Percentiles rank a stretch among this genome's conserved stretches.
Evolutionary conservation across 2,888 invertebrate species (phyloP).

Genomic region (Eupithecia vulgata): DNA sequence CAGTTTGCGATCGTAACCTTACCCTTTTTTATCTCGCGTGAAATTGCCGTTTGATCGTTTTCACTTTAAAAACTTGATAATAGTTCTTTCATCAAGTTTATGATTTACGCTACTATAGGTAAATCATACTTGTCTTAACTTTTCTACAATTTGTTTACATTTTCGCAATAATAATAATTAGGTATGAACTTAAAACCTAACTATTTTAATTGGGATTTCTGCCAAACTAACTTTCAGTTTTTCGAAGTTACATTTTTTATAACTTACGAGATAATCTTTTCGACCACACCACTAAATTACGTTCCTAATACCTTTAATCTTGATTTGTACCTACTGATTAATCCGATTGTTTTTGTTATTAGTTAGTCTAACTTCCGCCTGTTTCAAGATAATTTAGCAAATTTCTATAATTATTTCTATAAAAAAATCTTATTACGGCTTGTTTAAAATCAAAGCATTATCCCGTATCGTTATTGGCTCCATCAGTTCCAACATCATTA

Average conservation of each 20-base stretch:
- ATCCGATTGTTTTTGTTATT: not conserved
- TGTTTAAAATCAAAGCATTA: slow-evolving; percentile 4
- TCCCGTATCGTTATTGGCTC: slow-evolving; percentile 11
- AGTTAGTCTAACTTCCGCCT: not conserved
- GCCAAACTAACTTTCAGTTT: not conserved
- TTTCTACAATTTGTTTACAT: not conserved
- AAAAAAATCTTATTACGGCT: not conserved
- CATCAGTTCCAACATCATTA: slow-evolving; percentile 40
- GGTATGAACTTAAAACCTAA: not conserved
- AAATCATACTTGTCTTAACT: no score
- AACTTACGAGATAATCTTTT: no score
- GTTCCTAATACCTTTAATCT: not conserved
- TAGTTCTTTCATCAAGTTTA: slow-evolving; percentile 16
- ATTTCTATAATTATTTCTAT: not conserved
- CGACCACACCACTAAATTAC: not conserved
- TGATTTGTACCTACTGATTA: not conserved
- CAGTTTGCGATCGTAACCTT: slow-evolving; percentile 56
- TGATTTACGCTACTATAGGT: not conserved
- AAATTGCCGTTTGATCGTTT: slow-evolving; percentile 53
- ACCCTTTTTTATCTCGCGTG: slow-evolving; percentile 63
- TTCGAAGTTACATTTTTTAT: not conserved
- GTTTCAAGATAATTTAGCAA: not conserved
- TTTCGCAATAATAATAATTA: not conserved
- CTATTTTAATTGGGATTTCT: not conserved
- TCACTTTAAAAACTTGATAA: slow-evolving; percentile 14